Percentiles rank a stretch among this genome's conserved stretches.
Evolutionary conservation across 2,888 invertebrate genomes (phyloP).

Genomic region (Germaria angustata): DNA sequence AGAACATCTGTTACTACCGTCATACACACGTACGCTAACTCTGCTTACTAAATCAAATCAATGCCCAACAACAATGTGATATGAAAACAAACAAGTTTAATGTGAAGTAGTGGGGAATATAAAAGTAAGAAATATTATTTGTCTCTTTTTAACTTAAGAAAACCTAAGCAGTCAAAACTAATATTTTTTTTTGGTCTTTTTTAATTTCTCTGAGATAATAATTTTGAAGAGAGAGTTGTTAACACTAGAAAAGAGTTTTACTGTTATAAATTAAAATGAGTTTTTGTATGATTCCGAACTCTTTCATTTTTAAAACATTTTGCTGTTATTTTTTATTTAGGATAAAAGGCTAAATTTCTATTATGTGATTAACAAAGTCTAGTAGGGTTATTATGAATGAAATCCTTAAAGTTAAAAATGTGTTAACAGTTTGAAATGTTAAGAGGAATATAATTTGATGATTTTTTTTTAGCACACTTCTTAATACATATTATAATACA

Average conservation of each 20-base stretch:
- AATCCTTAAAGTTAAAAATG: background rate
- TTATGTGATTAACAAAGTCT: no score
- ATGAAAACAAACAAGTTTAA: conserved; percentile 34
- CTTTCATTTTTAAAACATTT: background rate
- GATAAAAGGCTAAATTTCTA: background rate
- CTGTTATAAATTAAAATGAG: background rate
- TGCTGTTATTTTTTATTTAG: background rate
- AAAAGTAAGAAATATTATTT: background rate
- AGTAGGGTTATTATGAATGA: background rate
- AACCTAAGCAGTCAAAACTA: background rate
- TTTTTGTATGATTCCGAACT: background rate
- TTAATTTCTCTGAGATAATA: background rate
- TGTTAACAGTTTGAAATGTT: background rate
- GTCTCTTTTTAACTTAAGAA: conserved; percentile 18
- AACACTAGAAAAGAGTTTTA: background rate
- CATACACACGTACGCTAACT: conserved; percentile 14
- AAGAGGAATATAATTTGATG: background rate
- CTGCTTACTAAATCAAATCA: conserved; percentile 3
- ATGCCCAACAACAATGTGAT: conserved; percentile 12
- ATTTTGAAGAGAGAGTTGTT: background rate
- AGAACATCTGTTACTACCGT: conserved; percentile 69
- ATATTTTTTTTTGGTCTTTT: background rate
- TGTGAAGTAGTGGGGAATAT: background rate
- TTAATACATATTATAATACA: no score
- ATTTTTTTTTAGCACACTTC: no score